Evolutionary conservation across 1,140 invertebrate species (phyloP), one percentile per base, ranked within the genome.

Genomic region (Heliconius hewitsoni): DNA sequence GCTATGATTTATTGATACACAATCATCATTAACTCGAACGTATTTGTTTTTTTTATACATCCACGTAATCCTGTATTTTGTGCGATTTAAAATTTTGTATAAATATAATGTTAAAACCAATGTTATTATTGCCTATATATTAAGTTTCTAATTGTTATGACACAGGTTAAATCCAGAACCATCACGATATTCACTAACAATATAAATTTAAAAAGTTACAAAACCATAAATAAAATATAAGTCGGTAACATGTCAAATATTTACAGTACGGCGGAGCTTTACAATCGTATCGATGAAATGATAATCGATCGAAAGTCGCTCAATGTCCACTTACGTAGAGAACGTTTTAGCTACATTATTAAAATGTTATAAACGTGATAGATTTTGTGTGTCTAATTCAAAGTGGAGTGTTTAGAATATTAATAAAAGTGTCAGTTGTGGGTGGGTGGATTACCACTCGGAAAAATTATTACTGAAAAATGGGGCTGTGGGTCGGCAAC

Each of bases 271-370:
- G 60, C 60, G 60, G 23, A 30, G 60, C 60, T 66, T 66, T 66
- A 66, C 27, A 27, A 66, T 66, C 13, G 60, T 66, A 66, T 66
- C 60, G 60, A 66, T 66, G 60, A 66, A 27, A 30, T 66, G 27
- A 66, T 66, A 66, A 66, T 66, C 60, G 60, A 66, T 66, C 60
- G 60, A 66, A 30, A 66, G 23, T 66, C 60, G 11, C 27, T 66
- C 60, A 30, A 2, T 66, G 27, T 30, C 23, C 27, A 66, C 27
- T 66, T 30, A 30, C 60, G 27, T 66, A 30, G 27, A 30, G 60
- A 30, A 30, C 55, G 8, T 66, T 66, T 27, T 11, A 30, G 60
- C n/a, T 66, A 30, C 27, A 66, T 30, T 66, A 66, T 66, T 66
- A 66, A 66, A 66, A 30, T 66, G 60, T 66, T 66, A 66, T 66